Evolutionary conservation across 2,797 vertebrate genomes (phyloP).

Genomic region (Neopelma chrysocephalum): DNA sequence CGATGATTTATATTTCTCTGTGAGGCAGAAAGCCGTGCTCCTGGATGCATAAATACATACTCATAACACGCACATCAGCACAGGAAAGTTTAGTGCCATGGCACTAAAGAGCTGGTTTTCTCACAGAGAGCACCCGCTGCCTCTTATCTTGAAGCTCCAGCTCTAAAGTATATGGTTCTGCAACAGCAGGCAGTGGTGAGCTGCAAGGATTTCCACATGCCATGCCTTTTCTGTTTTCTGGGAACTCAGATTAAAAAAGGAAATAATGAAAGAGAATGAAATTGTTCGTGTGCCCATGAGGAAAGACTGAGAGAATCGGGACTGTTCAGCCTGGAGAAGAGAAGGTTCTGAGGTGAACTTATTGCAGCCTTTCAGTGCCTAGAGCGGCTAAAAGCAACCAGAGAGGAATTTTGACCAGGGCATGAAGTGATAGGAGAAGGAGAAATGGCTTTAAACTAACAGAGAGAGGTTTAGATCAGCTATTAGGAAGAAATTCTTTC

Average conservation of each 20-base stretch:
- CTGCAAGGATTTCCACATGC: not conserved
- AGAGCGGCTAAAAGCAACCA: not conserved
- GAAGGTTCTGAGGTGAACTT: not conserved
- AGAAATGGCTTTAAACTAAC: not conserved
- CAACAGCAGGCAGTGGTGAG: not conserved
- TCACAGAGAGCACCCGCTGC: not conserved
- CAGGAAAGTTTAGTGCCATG: not conserved
- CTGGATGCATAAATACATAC: not conserved
- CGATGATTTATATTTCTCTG: not conserved
- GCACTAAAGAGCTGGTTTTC: not conserved
- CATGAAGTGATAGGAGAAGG: not conserved
- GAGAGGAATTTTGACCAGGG: not conserved
- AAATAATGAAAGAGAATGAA: not conserved
- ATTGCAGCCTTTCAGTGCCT: not conserved
- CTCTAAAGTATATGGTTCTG: not conserved
- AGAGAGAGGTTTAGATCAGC: not conserved
- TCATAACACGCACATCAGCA: not conserved
- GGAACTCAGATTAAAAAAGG: not conserved
- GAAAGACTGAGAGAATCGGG: not conserved
- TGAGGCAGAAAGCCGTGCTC: not conserved
- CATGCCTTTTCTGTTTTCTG: not conserved
- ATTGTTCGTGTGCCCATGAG: not conserved
- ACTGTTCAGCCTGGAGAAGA: not conserved
- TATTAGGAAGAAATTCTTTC: not conserved
- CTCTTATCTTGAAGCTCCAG: not conserved